These are phyloP conservation scores for Hestina assimilis DNA, from an alignment of 1,140 invertebrate species.

Conservation along the genomic window DNA sequence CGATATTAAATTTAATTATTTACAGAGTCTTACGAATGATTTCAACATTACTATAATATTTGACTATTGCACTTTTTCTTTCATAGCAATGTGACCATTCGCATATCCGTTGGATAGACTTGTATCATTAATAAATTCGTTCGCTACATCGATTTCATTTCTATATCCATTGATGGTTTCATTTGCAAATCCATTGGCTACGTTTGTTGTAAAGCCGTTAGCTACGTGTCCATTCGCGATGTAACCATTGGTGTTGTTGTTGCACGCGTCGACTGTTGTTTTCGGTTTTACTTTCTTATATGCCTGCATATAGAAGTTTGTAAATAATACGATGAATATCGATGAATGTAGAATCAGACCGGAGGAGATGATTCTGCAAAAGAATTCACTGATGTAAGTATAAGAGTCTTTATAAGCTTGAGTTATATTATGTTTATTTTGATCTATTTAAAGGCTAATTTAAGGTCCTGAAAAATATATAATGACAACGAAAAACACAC, in stretches of 20 bases:
- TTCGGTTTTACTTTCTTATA: slow-evolving; percentile 79
- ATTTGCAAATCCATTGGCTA: neutral
- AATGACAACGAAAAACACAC: too few species aligned
- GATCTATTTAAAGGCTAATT: too few species aligned
- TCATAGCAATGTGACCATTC: slow-evolving; percentile 43
- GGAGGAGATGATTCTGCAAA: slow-evolving; percentile 82
- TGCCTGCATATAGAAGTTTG: slow-evolving; percentile 93
- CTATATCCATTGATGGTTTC: slow-evolving; percentile 4
- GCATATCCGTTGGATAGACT: slow-evolving; percentile 32
- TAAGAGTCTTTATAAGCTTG: too few species aligned
- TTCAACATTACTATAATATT: slow-evolving; percentile 7
- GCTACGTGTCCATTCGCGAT: slow-evolving; percentile 36
- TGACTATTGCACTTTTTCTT: slow-evolving; percentile 62
- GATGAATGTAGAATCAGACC: slow-evolving; percentile 91
- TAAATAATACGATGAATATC: slow-evolving; percentile 95
- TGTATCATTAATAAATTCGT: slow-evolving; percentile 4
- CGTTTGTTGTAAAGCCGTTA: slow-evolving; percentile 33
- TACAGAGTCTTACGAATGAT: slow-evolving; percentile 14
- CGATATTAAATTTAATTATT: slow-evolving; percentile 9
- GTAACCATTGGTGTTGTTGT: slow-evolving; percentile 49
- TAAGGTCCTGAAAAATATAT: too few species aligned
- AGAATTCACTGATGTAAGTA: neutral
- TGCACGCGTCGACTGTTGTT: slow-evolving; percentile 33
- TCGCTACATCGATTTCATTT: slow-evolving; percentile 21
- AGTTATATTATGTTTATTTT: too few species aligned